These are phyloP conservation scores for Spialia ferax DNA, from an alignment of 2,888 invertebrate genomes.

Conservation along the genomic window DNA sequence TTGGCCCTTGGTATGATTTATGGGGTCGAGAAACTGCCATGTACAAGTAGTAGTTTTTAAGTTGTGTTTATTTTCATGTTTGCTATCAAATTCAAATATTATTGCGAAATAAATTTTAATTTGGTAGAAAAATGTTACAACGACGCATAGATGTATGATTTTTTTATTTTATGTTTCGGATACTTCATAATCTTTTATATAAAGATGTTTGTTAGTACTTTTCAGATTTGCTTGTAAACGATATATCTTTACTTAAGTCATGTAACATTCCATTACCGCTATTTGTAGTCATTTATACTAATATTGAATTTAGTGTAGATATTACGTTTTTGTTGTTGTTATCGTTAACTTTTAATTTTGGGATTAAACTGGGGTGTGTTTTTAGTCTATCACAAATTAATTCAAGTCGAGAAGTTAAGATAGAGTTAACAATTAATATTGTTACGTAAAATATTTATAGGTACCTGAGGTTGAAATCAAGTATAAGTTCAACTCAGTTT, in stretches of 20 bases:
- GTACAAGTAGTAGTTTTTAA: constrained; percentile 73
- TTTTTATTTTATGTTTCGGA: constrained; percentile 38
- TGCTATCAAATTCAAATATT: constrained; percentile 39
- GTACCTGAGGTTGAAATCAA: not conserved
- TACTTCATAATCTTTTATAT: constrained; percentile 18
- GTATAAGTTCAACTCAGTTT: not conserved
- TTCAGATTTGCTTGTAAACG: constrained; percentile 29
- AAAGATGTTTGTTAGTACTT: constrained; percentile 22
- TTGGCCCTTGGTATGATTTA: constrained; percentile 96
- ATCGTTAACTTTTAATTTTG: constrained; percentile 41
- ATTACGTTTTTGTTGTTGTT: constrained; percentile 42
- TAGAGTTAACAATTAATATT: not conserved
- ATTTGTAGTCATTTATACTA: constrained; percentile 38
- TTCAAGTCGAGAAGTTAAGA: constrained; percentile 14
- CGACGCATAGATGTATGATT: not conserved
- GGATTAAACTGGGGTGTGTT: constrained; percentile 25
- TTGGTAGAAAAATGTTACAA: not conserved
- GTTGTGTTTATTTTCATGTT: constrained; percentile 53
- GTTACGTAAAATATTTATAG: constrained; percentile 17
- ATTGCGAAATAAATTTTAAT: not conserved
- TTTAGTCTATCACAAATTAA: constrained; percentile 25
- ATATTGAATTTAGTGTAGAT: constrained; percentile 38
- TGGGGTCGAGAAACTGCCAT: constrained; percentile 93
- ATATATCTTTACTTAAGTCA: constrained; percentile 39
- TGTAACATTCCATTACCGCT: constrained; percentile 36